Conservation (phyloP, 2,888 invertebrate genomes). For the Marronus borbonicus region DNA sequence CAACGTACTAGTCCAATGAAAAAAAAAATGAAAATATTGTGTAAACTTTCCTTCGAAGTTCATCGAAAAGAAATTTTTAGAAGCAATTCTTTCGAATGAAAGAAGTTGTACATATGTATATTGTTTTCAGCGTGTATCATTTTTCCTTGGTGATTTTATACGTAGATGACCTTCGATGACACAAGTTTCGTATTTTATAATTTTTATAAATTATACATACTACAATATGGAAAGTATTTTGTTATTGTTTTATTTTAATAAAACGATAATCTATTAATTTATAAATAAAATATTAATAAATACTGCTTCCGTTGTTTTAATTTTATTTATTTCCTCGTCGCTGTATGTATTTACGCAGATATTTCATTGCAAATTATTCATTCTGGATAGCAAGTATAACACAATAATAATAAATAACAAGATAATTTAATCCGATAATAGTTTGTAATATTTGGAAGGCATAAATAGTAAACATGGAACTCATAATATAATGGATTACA, state of each 20-base stretch:
- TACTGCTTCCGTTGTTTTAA: constrained; percentile 25
- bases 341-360: neutral
- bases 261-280: constrained; percentile 53
- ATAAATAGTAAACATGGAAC: too few relatives aligned
- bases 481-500: too few relatives aligned
- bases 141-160: too few relatives aligned
- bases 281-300: constrained; percentile 54
- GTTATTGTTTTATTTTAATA: constrained; percentile 58
- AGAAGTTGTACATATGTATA: too few relatives aligned
- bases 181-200: constrained; percentile 6
- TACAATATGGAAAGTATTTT: constrained; percentile 51
- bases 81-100: neutral
- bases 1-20: constrained; percentile 65
- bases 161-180: constrained; percentile 46
- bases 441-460: too few relatives aligned
- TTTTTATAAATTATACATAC: constrained; percentile 16
- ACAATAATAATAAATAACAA: neutral
- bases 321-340: constrained; percentile 6
- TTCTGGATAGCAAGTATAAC: neutral
- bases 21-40: constrained; percentile 10
- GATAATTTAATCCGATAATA: too few relatives aligned
- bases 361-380: neutral
- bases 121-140: too few relatives aligned
- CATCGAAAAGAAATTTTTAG: neutral
- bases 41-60: constrained; percentile 3